A percentile compares a stretch with the other conserved stretches of the same genome.
Conservation (phyloP, 2,113 vertebrate genomes). For the Neomonachus schauinslandi region DNA sequence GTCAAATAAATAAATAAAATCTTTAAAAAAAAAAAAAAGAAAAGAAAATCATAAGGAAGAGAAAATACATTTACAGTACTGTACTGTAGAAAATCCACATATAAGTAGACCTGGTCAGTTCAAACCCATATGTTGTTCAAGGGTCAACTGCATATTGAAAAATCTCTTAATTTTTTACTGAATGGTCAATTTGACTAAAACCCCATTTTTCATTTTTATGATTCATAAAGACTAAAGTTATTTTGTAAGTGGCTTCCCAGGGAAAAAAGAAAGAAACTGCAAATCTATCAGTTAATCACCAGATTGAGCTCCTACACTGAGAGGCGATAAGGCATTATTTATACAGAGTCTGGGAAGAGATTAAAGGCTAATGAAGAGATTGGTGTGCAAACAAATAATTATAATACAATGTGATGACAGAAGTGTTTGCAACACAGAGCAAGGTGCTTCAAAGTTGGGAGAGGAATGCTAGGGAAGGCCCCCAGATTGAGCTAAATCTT, state of each 20-base stretch:
- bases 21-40: too few relatives aligned
- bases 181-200: background rate
- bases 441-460: background rate
- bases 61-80: background rate
- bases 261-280: background rate
- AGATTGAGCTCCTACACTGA: background rate
- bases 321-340: background rate
- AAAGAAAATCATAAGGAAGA: background rate
- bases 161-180: constrained; percentile 37
- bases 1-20: too few relatives aligned
- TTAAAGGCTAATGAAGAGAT: background rate
- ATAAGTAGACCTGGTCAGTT: background rate
- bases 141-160: background rate
- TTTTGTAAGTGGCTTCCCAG: background rate
- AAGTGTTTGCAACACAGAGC: background rate
- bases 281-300: constrained; percentile 8
- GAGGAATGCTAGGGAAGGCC: background rate
- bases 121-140: background rate
- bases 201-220: constrained; percentile 22
- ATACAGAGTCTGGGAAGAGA: background rate
- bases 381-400: background rate
- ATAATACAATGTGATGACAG: background rate
- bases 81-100: background rate
- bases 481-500: background rate
- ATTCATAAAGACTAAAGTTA: background rate